Evolutionary conservation across 35 echinoderm and acorn worm genomes (phyloP), one percentile per base, ranked within the genome.

Genomic region (Hemicentrotus pulcherrimus): DNA sequence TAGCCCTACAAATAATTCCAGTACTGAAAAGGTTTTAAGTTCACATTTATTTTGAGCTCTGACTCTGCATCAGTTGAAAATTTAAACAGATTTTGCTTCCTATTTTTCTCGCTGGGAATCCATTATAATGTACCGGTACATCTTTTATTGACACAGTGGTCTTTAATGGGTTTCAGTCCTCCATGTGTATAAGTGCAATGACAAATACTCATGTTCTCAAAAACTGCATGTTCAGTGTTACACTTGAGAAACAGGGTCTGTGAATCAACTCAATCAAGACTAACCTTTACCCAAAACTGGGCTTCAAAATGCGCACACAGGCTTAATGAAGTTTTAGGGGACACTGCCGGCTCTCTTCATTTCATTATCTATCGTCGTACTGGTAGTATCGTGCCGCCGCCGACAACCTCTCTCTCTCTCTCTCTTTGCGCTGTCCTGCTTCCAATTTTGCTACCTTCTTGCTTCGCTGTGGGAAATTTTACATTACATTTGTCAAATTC

Each of bases 251-350:
- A n/a, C 19, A 28, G 22, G 19, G 65, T 78, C 65, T 78, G 65
- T n/a, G n/a, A 78, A 4, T 2, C 65, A 22, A 78, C 24, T 30
- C 65, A 78, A 4, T 2, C 65, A 22, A 78, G 65, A 78, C 65
- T 78, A 78, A 5, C 65, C 18, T 28, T 4, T 28, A 6, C 65
- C 65, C 65, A 28, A 78, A 78, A 78, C 65, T 18, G 65, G 65
- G 65, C 2, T 78, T 22, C 19, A 28, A 78, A 78, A 78, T 78
- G 19, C 65, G 65, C 65, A 78, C 65, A 78, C 65, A 78, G 65
- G 65, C 65, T 78, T 78, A 78, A 78, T 78, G 65, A 78, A 78
- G 65, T 78, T 78, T 78, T 78, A 78, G 65, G 65, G 19, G 65
- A 78, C 65, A 78, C 65, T 78, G 65, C 65, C 65, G 65, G 65